These are phyloP conservation scores for Agelaius tricolor DNA, from an alignment of 2,113 vertebrate species.

Conservation along the genomic window DNA sequence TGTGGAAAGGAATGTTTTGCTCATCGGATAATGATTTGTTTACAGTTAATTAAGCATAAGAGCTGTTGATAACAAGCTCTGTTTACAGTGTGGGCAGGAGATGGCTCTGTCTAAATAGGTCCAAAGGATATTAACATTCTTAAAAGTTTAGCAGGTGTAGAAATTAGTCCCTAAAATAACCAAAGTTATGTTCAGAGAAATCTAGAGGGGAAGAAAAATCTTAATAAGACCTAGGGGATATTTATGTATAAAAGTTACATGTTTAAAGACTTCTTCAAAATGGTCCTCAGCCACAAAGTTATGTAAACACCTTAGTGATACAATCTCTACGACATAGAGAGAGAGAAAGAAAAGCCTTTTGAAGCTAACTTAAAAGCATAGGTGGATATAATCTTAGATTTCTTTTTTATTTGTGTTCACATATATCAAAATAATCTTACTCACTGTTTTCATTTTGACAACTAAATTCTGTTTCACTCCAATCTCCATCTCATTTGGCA, in stretches of 20 bases:
- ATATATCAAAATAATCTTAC: neutral
- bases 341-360: neutral
- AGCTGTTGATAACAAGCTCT: constrained; percentile 22
- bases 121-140: neutral
- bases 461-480: neutral
- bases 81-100: constrained; percentile 3
- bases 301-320: neutral
- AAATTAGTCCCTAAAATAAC: neutral
- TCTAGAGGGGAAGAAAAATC: neutral
- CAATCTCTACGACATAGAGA: neutral
- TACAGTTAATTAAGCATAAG: constrained; percentile 33
- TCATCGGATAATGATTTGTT: neutral
- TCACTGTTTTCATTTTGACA: neutral
- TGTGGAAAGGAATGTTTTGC: constrained; percentile 34
- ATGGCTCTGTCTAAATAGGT: neutral
- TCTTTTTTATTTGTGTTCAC: neutral
- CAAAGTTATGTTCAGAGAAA: constrained; percentile 3
- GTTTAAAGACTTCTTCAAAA: constrained; percentile 8
- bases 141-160: constrained; percentile 6
- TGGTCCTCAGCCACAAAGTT: neutral
- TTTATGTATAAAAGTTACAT: neutral
- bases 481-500: neutral
- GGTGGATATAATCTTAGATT: neutral
- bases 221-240: neutral
- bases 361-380: constrained; percentile 4